A percentile compares a stretch with the other conserved stretches of the same genome.
Evolutionary conservation across 2,113 vertebrate species (phyloP).

Genomic region (Egretta garzetta): DNA sequence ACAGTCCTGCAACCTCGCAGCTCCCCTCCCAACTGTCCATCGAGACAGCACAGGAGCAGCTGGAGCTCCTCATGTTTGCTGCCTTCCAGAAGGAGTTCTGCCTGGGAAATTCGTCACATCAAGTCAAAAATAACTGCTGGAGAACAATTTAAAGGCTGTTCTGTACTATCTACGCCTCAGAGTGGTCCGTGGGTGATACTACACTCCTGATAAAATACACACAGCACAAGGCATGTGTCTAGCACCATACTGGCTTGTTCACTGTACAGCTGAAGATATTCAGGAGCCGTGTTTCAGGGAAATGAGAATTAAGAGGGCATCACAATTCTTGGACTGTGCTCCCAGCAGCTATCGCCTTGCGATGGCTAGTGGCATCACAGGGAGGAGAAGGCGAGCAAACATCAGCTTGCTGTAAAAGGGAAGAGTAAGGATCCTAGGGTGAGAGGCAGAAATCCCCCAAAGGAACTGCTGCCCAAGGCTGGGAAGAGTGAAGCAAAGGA

Average conservation of each 20-base stretch:
- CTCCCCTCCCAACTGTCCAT: not conserved
- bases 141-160: not conserved
- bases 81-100: not conserved
- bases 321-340: not conserved
- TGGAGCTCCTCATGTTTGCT: not conserved
- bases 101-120: not conserved
- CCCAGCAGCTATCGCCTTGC: not conserved
- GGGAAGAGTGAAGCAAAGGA: not conserved
- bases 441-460: not conserved
- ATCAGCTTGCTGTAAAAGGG: not conserved
- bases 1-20: not conserved
- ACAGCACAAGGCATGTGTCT: not conserved
- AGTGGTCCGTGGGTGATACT: not conserved
- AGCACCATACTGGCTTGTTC: accelerated
- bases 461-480: not conserved
- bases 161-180: not conserved
- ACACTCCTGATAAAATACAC: not conserved
- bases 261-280: not conserved
- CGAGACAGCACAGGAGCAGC: not conserved
- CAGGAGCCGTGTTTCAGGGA: not conserved
- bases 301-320: not conserved
- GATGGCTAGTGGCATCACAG: not conserved
- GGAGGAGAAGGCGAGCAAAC: not conserved
- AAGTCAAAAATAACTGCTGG: not conserved
- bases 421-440: not conserved